Evolutionary conservation across 1,140 invertebrate genomes (phyloP), one percentile per base, ranked within the genome.

Genomic region (Anoplophora glabripennis): DNA sequence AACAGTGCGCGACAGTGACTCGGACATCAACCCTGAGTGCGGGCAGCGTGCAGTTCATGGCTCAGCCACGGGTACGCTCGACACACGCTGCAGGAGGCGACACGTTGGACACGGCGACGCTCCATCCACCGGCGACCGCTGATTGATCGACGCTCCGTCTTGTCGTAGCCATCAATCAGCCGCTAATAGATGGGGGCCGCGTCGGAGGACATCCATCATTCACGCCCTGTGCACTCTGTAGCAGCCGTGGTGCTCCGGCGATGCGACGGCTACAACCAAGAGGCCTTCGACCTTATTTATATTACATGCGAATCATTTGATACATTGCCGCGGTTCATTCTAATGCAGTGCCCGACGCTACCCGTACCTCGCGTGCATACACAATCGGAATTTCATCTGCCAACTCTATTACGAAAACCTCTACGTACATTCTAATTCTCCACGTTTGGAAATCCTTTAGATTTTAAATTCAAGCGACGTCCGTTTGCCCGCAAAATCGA

Each of bases 1-100:
- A n/a, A n/a, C 60, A 73, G 74, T 76, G 75, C 63, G 69, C 69
- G 68, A 68, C 69, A 70, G 76, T 77, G 77, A 74, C 72, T 62
- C 38, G 49, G 41, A 46, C n/a, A 15, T 36, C 45, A 45, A 47
- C 76, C 76, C 75, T 76, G 72, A 79, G 78, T 78, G 78, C 79
- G 76, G 80, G 78, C 78, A 81, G 80, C 77, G 80, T 79, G 78
- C 64, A 61, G 81, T 81, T 66, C 80, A 84, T 84, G 82, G 81
- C 82, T 78, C 82, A 83, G 80, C 81, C 81, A 81, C 81, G 81
- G 81, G 82, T 83, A 81, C 74, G 81, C 51, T 54, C 53, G 36
- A 61, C 49, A 59, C 47, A 47, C 33, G 61, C 53, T 54, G 56
- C 44, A 63, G 58, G 61, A 65, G 57, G 48, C 56, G 62, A 66